Conservation (phyloP, 2,113 vertebrate genomes). For the Cyanoderma ruficeps region DNA sequence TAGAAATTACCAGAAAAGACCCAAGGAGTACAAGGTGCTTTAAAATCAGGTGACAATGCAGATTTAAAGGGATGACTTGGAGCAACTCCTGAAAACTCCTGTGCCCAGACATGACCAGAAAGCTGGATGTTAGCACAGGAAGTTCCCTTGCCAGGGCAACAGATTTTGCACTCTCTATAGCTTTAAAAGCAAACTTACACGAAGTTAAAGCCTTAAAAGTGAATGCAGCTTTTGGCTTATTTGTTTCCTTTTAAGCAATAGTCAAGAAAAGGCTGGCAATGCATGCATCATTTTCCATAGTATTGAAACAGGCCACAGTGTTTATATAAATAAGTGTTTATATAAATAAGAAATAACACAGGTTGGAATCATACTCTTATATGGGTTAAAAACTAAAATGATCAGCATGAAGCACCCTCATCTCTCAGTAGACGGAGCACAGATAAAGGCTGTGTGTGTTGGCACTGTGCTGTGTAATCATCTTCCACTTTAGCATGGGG, state of each 20-base stretch:
- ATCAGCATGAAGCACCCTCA: background rate
- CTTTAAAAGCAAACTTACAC: background rate
- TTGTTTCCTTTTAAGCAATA: background rate
- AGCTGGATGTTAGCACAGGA: background rate
- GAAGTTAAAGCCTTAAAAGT: background rate
- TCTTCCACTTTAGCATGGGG: background rate
- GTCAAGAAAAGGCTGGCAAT: background rate
- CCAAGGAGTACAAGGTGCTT: background rate
- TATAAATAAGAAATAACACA: background rate
- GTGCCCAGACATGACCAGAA: background rate
- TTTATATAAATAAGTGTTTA: background rate
- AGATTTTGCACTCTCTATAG: background rate
- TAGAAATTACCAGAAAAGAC: background rate
- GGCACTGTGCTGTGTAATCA: accelerated
- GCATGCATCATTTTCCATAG: background rate
- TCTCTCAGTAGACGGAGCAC: background rate
- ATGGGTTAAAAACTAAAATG: background rate
- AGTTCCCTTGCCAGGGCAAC: background rate
- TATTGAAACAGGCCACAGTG: background rate
- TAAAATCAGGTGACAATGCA: background rate
- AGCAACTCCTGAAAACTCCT: background rate
- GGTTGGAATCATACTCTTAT: background rate
- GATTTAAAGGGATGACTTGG: background rate
- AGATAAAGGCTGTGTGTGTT: background rate
- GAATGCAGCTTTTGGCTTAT: background rate